A percentile compares a stretch with the other conserved stretches of the same genome.
phyloP scores from a whole-genome alignment of 2,113 vertebrate genomes.

The Corythornis madagascariensis region DNA sequence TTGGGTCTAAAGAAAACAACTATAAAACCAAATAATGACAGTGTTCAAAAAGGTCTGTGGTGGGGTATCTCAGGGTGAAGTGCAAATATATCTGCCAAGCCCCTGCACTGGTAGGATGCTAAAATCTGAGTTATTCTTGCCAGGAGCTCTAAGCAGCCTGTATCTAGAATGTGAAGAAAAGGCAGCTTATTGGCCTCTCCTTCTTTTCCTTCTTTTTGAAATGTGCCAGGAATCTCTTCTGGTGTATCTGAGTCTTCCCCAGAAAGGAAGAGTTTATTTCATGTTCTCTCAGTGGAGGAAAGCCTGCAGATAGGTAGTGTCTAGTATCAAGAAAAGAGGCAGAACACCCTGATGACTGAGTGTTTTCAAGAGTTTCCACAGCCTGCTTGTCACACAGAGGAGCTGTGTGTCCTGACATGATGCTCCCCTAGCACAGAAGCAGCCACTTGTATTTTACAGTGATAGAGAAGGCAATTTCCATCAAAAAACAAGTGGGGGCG shows the following conservation, averaged over 20 bases:
- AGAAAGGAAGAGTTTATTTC: background rate
- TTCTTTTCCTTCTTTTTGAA: background rate
- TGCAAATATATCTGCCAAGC: background rate
- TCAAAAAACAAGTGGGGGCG: background rate
- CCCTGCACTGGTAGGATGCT: background rate
- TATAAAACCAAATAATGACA: background rate
- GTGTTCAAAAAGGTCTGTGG: background rate
- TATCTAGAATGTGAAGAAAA: background rate
- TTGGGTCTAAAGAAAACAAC: conserved; percentile 25
- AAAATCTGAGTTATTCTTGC: background rate
- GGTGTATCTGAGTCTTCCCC: background rate
- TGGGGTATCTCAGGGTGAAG: background rate
- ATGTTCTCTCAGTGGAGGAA: background rate
- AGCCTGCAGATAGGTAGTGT: background rate
- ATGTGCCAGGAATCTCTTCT: background rate
- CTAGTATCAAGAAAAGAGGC: background rate
- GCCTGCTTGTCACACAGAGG: background rate
- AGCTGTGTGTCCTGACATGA: background rate
- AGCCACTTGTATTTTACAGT: background rate
- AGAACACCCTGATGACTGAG: background rate
- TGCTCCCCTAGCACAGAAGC: background rate
- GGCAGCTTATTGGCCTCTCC: background rate
- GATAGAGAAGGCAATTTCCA: background rate
- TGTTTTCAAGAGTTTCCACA: background rate
- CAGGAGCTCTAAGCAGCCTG: background rate